Evolutionary conservation across 2,888 invertebrate species (phyloP), one percentile per base, ranked within the genome.

Genomic region (Drosophila paramelanica): DNA sequence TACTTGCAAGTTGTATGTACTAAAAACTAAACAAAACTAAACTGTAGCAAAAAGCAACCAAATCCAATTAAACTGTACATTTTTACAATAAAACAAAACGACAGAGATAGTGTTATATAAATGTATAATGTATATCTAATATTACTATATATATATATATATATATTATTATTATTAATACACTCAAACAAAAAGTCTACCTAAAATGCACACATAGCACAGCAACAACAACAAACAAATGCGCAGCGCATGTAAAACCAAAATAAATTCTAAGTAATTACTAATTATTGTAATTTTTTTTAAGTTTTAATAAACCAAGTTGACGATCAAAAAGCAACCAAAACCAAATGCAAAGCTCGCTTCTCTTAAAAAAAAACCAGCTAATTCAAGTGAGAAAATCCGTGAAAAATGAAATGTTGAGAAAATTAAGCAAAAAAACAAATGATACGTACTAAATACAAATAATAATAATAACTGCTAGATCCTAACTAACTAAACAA

Each of bases 161-260:
- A 82, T 80, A 45, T 23, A 23, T 23, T 23, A 36, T 10, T 62
- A 62, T 50, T 17, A 64, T 64, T 64, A 86, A 80, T 76, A 86
- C 84, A 87, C 84, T 83, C 86, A 83, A 79, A 83, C 77, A 79
- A 86, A 79, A 73, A 77, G 87, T 87, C 83, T 83, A 86, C 87
- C 83, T 83, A 77, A 74, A 77, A 80, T 50, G 79, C 42, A 77
- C 75, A 86, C 68, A 82, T 47, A 82, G 81, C 85, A 85, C 82
- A 85, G 81, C 81, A 81, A 77, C 77, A 79, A 82, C 79, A 59
- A 59, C 68, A 87, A 78, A 84, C 65, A 62, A 73, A 88, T 85
- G 90, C 89, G 88, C 88, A 88, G 86, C 81, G 90, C 90, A 90
- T 88, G 90, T 90, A 85, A 90, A 89, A 89, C 79, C 76, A 83